These are phyloP conservation scores for Puffinus mauretanicus DNA, from an alignment of 2,113 vertebrate genomes.

Conservation along the genomic window DNA sequence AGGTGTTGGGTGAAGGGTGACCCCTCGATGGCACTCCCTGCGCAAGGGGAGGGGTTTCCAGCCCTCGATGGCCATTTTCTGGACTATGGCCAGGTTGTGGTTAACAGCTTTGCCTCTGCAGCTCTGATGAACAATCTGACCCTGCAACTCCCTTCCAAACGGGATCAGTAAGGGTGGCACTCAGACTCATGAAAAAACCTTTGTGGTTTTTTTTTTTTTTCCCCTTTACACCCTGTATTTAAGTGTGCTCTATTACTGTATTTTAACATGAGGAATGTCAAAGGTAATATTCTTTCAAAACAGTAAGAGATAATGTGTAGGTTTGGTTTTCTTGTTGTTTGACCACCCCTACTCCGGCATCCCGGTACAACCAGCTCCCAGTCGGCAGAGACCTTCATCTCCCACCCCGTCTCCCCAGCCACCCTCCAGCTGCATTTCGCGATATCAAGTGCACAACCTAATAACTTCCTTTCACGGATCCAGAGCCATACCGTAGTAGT, in stretches of 20 bases:
- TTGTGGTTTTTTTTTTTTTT: background rate
- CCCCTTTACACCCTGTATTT: background rate
- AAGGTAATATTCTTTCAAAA: background rate
- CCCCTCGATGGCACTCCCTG: background rate
- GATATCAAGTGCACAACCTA: background rate
- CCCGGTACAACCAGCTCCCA: background rate
- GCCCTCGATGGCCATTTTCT: background rate
- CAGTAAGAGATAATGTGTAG: background rate
- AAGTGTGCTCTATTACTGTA: background rate
- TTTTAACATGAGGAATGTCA: background rate
- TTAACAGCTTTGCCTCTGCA: background rate
- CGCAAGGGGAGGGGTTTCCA: background rate
- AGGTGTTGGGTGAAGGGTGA: background rate
- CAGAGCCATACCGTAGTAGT: background rate
- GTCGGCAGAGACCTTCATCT: background rate
- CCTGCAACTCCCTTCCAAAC: background rate
- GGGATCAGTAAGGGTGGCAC: background rate
- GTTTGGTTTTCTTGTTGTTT: background rate
- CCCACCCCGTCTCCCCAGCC: background rate
- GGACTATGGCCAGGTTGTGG: background rate
- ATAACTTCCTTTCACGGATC: background rate
- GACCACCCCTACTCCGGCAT: rapidly evolving
- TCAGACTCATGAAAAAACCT: background rate
- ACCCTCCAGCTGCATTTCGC: background rate
- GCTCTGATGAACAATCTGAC: background rate